phyloP scores from a whole-genome alignment of 2,888 invertebrate genomes.

The Scrobipalpa atriplicella region DNA sequence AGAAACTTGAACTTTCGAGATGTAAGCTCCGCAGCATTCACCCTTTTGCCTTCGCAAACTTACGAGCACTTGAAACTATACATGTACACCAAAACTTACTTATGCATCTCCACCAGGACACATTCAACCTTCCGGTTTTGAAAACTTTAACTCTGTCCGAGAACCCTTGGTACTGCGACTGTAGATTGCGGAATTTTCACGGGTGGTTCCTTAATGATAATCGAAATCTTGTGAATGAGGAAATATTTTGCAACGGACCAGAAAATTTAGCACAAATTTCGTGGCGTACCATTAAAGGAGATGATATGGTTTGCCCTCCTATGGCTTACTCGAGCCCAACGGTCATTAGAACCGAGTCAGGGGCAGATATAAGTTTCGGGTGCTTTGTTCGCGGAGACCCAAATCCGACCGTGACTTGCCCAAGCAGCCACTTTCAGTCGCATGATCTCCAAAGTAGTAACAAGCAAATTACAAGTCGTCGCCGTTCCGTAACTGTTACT shows the following conservation, averaged over 20 bases:
- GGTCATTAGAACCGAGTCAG: conserved; percentile 87
- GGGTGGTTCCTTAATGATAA: conserved; percentile 92
- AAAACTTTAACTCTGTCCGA: conserved; percentile 91
- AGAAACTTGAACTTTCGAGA: conserved; percentile 90
- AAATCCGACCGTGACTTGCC: conserved; percentile 89
- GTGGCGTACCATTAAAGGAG: conserved; percentile 89
- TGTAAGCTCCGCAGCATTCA: conserved; percentile 89
- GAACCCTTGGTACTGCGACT: conserved; percentile 96
- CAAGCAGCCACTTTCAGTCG: too few species aligned
- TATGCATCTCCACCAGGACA: conserved; percentile 82
- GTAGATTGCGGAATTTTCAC: conserved; percentile 90
- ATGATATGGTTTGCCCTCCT: conserved; percentile 92
- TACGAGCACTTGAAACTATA: conserved; percentile 90
- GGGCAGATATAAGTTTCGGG: conserved; percentile 91
- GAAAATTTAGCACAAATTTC: conserved; percentile 83
- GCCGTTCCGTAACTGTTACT: too few species aligned
- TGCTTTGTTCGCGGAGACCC: conserved; percentile 92
- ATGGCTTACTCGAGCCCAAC: conserved; percentile 83
- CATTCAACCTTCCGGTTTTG: conserved; percentile 78
- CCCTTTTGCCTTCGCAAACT: conserved; percentile 88
- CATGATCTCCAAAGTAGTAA: too few species aligned
- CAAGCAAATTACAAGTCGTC: too few species aligned
- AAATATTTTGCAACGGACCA: conserved; percentile 88
- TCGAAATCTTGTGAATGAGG: conserved; percentile 88
- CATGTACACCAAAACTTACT: conserved; percentile 92